These are phyloP conservation scores for Mirza zaza DNA, from an alignment of 2,113 vertebrate genomes.

Conservation along the genomic window DNA sequence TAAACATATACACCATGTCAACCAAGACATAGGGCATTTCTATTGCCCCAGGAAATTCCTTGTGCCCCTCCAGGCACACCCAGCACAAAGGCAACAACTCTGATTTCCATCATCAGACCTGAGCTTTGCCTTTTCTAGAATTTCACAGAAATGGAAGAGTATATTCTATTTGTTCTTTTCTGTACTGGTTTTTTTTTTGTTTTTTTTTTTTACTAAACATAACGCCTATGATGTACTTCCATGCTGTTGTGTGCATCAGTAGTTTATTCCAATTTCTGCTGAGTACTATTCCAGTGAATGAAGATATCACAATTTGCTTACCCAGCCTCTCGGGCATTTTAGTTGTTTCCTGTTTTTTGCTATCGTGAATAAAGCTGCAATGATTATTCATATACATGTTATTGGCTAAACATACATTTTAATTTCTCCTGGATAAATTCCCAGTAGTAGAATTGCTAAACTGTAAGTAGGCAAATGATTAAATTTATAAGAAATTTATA, in stretches of 20 bases:
- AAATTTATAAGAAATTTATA: background rate
- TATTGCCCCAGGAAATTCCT: background rate
- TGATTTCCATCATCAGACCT: background rate
- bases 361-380: background rate
- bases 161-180: background rate
- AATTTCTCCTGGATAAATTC: background rate
- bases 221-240: background rate
- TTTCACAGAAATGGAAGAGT: background rate
- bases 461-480: background rate
- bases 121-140: background rate
- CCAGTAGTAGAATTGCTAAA: background rate
- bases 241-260: accelerated
- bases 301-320: background rate
- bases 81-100: background rate
- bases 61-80: background rate
- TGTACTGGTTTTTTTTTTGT: too few relatives aligned
- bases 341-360: background rate
- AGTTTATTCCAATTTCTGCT: background rate
- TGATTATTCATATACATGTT: background rate
- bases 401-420: background rate
- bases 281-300: too few relatives aligned
- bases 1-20: background rate
- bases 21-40: background rate
- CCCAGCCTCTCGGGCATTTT: background rate
- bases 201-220: background rate